Percentiles rank a stretch among this genome's conserved stretches.
Conservation (phyloP, 2,113 vertebrate species). For the Xenus cinereus region DNA sequence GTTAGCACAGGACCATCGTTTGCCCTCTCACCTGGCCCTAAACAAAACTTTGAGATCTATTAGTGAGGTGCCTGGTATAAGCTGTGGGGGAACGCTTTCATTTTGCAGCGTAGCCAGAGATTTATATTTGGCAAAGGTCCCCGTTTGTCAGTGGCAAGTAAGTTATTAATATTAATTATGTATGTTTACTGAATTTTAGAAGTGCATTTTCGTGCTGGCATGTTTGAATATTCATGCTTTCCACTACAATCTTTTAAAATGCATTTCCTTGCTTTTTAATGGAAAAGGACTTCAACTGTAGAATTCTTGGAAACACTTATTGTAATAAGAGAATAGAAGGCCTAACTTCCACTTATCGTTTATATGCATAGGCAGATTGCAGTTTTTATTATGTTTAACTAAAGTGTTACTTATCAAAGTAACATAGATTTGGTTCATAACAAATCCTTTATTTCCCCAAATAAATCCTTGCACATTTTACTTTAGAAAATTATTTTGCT, state of each 20-base stretch:
- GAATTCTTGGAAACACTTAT: not conserved
- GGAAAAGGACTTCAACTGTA: not conserved
- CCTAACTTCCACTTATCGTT: not conserved
- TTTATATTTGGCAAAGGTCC: not conserved
- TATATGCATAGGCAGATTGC: not conserved
- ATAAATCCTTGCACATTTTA: not conserved
- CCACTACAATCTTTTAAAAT: not conserved
- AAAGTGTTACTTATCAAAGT: not conserved
- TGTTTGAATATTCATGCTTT: not conserved
- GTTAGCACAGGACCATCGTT: not conserved
- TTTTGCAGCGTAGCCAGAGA: not conserved
- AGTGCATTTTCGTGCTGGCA: not conserved
- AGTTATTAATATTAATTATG: not conserved
- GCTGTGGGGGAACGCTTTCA: not conserved
- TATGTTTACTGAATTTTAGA: not conserved
- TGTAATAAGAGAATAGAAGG: not conserved
- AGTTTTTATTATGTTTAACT: not conserved
- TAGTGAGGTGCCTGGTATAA: not conserved
- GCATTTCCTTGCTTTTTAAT: not conserved
- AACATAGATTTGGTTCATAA: not conserved
- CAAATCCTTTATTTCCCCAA: not conserved
- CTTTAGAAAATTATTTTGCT: not conserved
- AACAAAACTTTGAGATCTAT: not conserved
- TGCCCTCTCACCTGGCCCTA: not conserved
- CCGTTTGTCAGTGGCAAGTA: not conserved